Evolutionary conservation across 2,113 vertebrate genomes (phyloP), one percentile per base, ranked within the genome.

Genomic region (Cyphomyrus discorhynchus): DNA sequence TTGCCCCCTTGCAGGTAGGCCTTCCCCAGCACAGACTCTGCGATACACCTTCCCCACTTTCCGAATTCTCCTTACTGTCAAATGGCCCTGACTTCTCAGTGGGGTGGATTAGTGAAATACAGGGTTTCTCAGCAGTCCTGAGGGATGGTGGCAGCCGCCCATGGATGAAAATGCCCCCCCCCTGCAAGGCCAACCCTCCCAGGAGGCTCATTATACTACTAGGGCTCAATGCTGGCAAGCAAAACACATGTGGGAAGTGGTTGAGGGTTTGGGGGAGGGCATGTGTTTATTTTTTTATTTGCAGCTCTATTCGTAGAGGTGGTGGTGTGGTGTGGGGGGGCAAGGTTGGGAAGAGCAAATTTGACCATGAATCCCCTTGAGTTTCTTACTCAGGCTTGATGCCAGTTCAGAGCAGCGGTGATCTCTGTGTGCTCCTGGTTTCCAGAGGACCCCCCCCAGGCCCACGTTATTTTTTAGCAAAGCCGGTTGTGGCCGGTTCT

Each of bases 51-150:
- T 82, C 89, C 91, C 77, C 92, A 92, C 88, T 93, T 93, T 93
- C 39, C 91, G 91, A 89, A 92, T 92, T 93, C 87, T 90, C 90
- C 91, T 88, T 92, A 93, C 91, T 91, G 92, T 90, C 92, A 93
- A 94, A 94, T 94, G 94, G 77, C 62, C 13, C 39, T 89, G 92
- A 90, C 80, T 93, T 92, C 92, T 89, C 93, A 92, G 93, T 45
- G 53, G 9, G 80, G 89, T 17, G 86, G 24, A 31, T n/a, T 31
- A 52, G 86, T n/a, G 27, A 92, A 92, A 92, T 91, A 91, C 31
- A 7, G 24, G 92, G 90, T 91, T 86, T 90, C 70, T 39, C 90
- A 92, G 90, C 39, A 27, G 24, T 39, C 47, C 21, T 10, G n/a
- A n/a, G 49, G 84, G 19, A n/a, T 86, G 46, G 77, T 21, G n/a